Percentiles rank a stretch among this genome's conserved stretches.
Conservation (phyloP, 2,797 vertebrate species). For the Hemibagrus guttatus region DNA sequence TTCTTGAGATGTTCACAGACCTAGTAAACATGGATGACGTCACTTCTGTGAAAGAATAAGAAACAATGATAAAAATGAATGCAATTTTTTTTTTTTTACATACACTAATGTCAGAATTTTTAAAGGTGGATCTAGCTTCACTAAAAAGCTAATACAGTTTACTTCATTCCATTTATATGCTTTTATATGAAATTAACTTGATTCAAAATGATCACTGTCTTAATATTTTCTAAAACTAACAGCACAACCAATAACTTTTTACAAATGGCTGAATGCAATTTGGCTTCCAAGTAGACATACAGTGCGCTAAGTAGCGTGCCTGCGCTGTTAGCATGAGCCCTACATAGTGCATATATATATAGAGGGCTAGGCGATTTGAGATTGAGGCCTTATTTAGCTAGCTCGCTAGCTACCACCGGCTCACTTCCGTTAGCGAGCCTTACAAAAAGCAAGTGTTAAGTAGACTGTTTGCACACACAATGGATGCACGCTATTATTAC, state of each 20-base stretch:
- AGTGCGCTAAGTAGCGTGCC: not conserved
- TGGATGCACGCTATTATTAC: not conserved
- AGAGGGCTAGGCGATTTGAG: not conserved
- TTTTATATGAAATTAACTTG: not conserved
- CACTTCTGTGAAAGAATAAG: slow-evolving; percentile 20
- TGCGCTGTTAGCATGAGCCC: not conserved
- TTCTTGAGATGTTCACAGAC: slow-evolving; percentile 57
- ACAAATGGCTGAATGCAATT: not conserved
- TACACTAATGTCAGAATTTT: not conserved
- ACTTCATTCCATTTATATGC: not conserved
- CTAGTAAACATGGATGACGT: slow-evolving; percentile 41
- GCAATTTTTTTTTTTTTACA: not conserved
- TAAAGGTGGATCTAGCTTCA: not conserved
- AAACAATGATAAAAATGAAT: not conserved
- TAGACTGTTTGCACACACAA: not conserved
- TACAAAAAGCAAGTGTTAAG: not conserved
- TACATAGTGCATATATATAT: not conserved
- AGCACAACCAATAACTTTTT: not conserved
- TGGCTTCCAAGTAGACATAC: not conserved
- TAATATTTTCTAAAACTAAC: not conserved
- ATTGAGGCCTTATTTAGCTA: not conserved
- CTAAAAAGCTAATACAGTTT: not conserved
- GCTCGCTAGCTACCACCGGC: not conserved
- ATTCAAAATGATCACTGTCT: not conserved
- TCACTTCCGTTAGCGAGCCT: not conserved